Evolutionary conservation across 2,888 invertebrate genomes (phyloP).

Genomic region (Punctoribates punctum): DNA sequence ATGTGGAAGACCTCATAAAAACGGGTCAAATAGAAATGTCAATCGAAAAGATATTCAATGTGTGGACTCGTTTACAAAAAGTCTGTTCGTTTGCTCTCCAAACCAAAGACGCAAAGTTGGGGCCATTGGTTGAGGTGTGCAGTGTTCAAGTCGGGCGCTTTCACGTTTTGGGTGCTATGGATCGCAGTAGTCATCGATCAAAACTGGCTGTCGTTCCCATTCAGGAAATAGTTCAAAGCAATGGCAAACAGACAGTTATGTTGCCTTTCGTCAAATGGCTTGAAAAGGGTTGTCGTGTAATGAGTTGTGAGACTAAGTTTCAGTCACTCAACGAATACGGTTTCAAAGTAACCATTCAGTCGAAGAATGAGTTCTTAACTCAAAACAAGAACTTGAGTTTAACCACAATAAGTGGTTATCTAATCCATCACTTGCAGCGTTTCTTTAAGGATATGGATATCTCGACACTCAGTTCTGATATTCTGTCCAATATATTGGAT

Average conservation of each 20-base stretch:
- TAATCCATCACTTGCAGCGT: conserved; percentile 29
- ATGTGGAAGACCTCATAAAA: conserved; percentile 31
- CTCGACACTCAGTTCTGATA: conserved; percentile 65
- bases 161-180: conserved; percentile 16
- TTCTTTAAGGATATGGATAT: conserved; percentile 32
- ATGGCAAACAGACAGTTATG: background rate
- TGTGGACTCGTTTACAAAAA: conserved; percentile 24
- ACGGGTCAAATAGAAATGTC: conserved; percentile 28
- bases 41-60: conserved; percentile 1
- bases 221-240: background rate
- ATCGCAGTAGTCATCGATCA: background rate
- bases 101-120: conserved; percentile 10
- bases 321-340: background rate
- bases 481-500: conserved; percentile 62
- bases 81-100: background rate
- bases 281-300: background rate
- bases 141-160: background rate
- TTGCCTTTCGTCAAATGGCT: background rate
- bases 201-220: background rate
- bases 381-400: background rate
- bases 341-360: background rate
- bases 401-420: conserved; percentile 40
- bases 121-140: background rate
- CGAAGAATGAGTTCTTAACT: background rate
- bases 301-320: conserved; percentile 3